Evolutionary conservation across 2,888 invertebrate genomes (phyloP).

Genomic region (Drosophila pseudotalamancana): DNA sequence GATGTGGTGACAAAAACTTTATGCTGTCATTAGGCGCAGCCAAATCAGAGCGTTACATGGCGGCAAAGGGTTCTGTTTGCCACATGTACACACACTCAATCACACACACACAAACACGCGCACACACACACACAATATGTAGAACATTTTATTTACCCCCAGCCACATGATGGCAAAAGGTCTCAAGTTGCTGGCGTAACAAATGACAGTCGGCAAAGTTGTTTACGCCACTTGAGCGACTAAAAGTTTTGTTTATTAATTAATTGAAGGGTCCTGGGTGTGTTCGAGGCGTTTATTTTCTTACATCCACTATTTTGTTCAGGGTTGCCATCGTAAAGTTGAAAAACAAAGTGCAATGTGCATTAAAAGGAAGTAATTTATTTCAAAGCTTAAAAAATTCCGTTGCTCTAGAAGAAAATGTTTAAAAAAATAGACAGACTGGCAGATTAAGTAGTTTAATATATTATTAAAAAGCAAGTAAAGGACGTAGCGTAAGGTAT

Average conservation of each 20-base stretch:
- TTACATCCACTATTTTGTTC: neutral
- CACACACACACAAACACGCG: too few species aligned
- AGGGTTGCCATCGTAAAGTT: slow-evolving; percentile 7
- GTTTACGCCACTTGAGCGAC: slow-evolving; percentile 40
- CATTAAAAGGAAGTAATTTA: too few species aligned
- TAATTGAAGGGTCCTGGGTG: slow-evolving; percentile 61
- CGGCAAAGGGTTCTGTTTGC: slow-evolving; percentile 24
- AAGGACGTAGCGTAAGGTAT: too few species aligned
- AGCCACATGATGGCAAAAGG: slow-evolving; percentile 11
- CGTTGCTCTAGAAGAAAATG: too few species aligned
- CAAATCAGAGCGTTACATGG: slow-evolving; percentile 28
- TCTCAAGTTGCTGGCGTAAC: slow-evolving; percentile 56
- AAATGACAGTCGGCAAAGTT: slow-evolving; percentile 67
- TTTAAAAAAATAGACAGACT: too few species aligned
- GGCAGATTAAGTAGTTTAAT: too few species aligned
- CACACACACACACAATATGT: too few species aligned
- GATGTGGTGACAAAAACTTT: slow-evolving; percentile 80
- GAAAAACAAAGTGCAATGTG: too few species aligned
- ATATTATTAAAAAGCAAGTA: too few species aligned
- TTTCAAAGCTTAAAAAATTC: too few species aligned
- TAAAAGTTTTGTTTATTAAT: slow-evolving; percentile 76
- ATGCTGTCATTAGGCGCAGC: slow-evolving; percentile 74
- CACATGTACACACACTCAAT: slow-evolving; percentile 18
- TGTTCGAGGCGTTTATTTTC: neutral
- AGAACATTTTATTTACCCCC: slow-evolving; percentile 11